A percentile compares a stretch with the other conserved stretches of the same genome.
Conservation (phyloP, 2,888 invertebrate genomes). For the Lithophane ornitopus region DNA sequence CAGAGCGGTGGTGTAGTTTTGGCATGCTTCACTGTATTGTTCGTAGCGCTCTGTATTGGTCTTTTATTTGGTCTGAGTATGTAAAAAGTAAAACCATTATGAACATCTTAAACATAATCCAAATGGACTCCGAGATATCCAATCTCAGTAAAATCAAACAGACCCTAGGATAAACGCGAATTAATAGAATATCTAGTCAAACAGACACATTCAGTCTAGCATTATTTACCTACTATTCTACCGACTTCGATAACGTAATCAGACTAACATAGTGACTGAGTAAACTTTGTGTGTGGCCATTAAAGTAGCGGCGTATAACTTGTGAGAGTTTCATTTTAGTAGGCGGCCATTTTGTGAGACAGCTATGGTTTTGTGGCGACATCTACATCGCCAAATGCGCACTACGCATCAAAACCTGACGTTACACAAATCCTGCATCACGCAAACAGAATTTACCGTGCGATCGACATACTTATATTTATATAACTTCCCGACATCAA, state of each 20-base stretch:
- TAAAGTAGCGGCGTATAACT: constrained; percentile 42
- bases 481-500: too few relatives aligned
- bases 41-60: too few relatives aligned
- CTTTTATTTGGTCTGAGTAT: too few relatives aligned
- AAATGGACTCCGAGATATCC: background rate
- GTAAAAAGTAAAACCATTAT: too few relatives aligned
- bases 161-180: background rate
- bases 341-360: constrained; percentile 22
- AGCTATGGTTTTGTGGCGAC: background rate
- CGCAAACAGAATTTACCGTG: too few relatives aligned
- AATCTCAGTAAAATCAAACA: background rate
- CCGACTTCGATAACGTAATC: constrained; percentile 68
- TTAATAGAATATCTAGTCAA: constrained; percentile 5
- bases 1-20: too few relatives aligned
- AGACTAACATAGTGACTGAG: constrained; percentile 66
- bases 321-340: constrained; percentile 42
- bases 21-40: too few relatives aligned
- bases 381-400: too few relatives aligned
- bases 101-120: too few relatives aligned
- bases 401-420: too few relatives aligned
- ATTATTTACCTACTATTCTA: constrained; percentile 57
- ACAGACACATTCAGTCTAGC: constrained; percentile 44
- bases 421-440: too few relatives aligned
- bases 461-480: too few relatives aligned
- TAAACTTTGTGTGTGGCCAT: constrained; percentile 64